Evolutionary conservation across 1,140 invertebrate species (phyloP), one percentile per base, ranked within the genome.

Genomic region (Sinonovacula constricta): DNA sequence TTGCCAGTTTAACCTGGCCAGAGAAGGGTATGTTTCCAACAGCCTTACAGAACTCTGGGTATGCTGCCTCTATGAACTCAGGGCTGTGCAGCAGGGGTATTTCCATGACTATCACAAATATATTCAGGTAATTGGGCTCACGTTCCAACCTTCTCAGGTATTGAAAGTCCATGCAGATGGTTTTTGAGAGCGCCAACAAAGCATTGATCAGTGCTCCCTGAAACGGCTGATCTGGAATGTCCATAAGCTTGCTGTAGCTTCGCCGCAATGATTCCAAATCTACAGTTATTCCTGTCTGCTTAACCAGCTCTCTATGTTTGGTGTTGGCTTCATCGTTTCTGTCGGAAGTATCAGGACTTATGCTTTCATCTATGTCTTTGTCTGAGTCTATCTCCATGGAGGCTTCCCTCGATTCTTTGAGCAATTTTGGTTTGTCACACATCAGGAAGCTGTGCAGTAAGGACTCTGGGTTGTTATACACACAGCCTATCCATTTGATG

Each of bases 41-140:
- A 4, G 95, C 95, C 87, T 95, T 94, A 83, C 96, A 97, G 45
- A 98, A 90, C 81, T 94, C 94, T 12, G 96, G 95, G 56, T 97
- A 91, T 0, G 95, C 95, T 36, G 93, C 93, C 88, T 97, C 96
- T 81, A 97, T 90, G 89, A 95, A 97, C 88, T 97, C 96, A 33
- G 93, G 93, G 68, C 93, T 93, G 84, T 95, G 95, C 31, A 97
- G 92, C 70, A 94, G 94, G 7, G 96, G 96, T 80, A 97, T 95
- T 91, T 98, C 96, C 87, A 97, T 95, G 22, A 97, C 94, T 78
- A 97, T 96, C 28, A 97, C 92, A 83, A 97, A 95, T 51, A 96
- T 95, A 86, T 97, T 96, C 28, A 95, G 88, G 30, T 93, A 91
- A 76, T 91, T 87, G 39, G 92, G 91, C 80, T 91, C 90, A 88